Conservation (phyloP, 2,797 vertebrate species). For the Etheostoma perlongum region DNA sequence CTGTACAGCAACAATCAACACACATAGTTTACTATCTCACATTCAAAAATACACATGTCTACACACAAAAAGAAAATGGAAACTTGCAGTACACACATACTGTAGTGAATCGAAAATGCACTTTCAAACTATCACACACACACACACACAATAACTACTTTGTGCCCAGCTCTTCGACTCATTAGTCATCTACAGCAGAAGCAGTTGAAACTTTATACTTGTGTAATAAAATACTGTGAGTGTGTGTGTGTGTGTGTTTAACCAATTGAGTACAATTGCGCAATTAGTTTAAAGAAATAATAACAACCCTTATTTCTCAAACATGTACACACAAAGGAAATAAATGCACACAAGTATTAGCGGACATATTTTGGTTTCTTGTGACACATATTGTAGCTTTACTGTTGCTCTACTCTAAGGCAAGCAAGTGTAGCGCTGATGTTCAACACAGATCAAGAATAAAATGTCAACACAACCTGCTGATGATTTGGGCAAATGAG, state of each 20-base stretch:
- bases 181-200: slow-evolving; percentile 46
- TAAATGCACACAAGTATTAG: not conserved
- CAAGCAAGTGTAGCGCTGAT: not conserved
- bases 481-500: slow-evolving; percentile 26
- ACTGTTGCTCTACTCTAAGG: not conserved
- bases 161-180: slow-evolving; percentile 13
- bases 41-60: not conserved
- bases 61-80: not conserved
- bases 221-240: slow-evolving; percentile 20
- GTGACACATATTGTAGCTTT: not conserved
- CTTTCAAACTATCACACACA: slow-evolving; percentile 10
- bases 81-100: not conserved
- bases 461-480: slow-evolving; percentile 25
- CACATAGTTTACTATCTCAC: not conserved
- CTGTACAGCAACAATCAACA: slow-evolving; percentile 1
- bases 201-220: slow-evolving; percentile 32
- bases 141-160: slow-evolving; percentile 16
- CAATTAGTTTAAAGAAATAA: slow-evolving; percentile 39
- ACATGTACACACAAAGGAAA: not conserved
- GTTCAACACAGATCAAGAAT: not conserved
- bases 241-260: slow-evolving; percentile 5
- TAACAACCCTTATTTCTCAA: slow-evolving; percentile 4
- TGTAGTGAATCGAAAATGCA: not conserved
- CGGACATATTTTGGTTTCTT: not conserved
- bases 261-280: not conserved